phyloP scores from a whole-genome alignment of 2,113 vertebrate genomes.

The Tichodroma muraria region DNA sequence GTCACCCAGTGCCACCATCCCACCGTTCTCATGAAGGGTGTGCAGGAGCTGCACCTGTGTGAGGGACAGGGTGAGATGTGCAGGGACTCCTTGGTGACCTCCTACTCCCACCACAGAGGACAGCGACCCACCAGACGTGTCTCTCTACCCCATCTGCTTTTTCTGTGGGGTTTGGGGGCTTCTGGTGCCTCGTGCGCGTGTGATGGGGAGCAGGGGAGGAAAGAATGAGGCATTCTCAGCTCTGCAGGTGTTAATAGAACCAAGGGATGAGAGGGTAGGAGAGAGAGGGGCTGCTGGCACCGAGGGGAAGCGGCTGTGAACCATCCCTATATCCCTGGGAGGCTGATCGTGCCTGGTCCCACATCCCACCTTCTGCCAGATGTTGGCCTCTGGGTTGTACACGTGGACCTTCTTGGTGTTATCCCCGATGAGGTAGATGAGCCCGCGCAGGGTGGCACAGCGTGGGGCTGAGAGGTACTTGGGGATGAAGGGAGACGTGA shows the following conservation, averaged over 20 bases:
- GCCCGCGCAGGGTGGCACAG: constrained; percentile 78
- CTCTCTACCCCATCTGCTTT: background rate
- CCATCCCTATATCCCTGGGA: background rate
- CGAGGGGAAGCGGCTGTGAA: background rate
- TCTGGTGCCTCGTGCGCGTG: accelerated
- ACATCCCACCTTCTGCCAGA: constrained; percentile 88
- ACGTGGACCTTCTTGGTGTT: constrained; percentile 94
- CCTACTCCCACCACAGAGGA: background rate
- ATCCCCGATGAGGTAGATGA: constrained; percentile 91
- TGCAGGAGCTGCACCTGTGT: constrained; percentile 88
- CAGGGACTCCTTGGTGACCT: background rate
- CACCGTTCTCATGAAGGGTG: constrained; percentile 91
- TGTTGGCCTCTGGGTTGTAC: constrained; percentile 87
- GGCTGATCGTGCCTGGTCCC: accelerated
- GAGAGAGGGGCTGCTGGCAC: background rate
- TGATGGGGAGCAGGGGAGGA: background rate
- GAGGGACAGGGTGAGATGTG: background rate
- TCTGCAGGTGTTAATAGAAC: background rate
- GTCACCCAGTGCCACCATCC: constrained; percentile 79
- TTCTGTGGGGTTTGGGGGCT: background rate
- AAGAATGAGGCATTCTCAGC: background rate
- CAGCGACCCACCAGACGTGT: accelerated
- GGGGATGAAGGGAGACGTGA: constrained; percentile 93
- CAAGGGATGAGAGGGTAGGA: background rate
- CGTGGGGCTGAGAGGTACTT: constrained; percentile 93